Percentiles rank a stretch among this genome's conserved stretches.
These are phyloP conservation scores for Rutpela maculata DNA, from an alignment of 2,888 invertebrate genomes.

Conservation along the genomic window DNA sequence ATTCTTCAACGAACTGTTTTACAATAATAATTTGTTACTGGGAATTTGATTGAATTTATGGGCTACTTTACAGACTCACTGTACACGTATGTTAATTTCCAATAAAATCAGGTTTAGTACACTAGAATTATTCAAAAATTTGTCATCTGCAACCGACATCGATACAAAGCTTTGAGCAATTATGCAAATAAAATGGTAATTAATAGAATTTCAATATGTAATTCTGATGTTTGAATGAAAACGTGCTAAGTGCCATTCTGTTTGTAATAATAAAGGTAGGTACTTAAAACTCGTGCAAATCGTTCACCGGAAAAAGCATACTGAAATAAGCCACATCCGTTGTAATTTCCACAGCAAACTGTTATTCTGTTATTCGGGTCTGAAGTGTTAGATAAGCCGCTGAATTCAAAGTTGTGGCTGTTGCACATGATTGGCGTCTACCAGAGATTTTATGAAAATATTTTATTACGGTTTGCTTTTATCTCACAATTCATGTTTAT, in stretches of 20 bases:
- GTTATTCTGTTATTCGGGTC: slow-evolving; percentile 17
- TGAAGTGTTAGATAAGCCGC: slow-evolving; percentile 15
- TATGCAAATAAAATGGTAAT: not conserved
- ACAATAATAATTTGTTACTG: no score
- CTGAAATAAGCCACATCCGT: not conserved
- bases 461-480: not conserved
- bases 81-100: no score
- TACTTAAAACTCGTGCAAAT: slow-evolving; percentile 9
- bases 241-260: not conserved
- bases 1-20: no score
- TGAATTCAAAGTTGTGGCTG: slow-evolving; percentile 10
- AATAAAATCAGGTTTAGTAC: no score
- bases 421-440: not conserved
- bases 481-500: no score
- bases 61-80: no score
- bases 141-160: not conserved
- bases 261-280: slow-evolving; percentile 3
- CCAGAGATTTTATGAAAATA: not conserved
- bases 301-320: slow-evolving; percentile 23
- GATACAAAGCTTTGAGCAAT: slow-evolving; percentile 17
- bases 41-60: no score
- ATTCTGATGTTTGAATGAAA: not conserved
- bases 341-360: slow-evolving; percentile 1
- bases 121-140: not conserved
- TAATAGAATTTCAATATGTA: slow-evolving; percentile 15